phyloP scores from a whole-genome alignment of 2,888 invertebrate species.

The Xiphydria camelus region DNA sequence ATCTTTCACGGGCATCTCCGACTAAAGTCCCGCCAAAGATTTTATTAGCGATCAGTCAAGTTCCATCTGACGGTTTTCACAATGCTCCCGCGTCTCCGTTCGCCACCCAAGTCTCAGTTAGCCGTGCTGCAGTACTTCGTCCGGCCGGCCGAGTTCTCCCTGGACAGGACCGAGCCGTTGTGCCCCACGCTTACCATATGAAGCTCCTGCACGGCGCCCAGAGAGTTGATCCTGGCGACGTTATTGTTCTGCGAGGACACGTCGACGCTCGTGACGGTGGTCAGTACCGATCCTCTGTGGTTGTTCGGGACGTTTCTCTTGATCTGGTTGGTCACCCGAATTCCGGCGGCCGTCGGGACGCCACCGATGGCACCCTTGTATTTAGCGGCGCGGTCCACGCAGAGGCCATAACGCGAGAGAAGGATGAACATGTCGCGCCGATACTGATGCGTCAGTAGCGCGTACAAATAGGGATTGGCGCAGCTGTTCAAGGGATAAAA shows the following conservation, averaged over 20 bases:
- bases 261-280: conserved; percentile 56
- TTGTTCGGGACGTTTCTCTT: conserved; percentile 24
- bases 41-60: too few relatives aligned
- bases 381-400: conserved; percentile 55
- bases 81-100: too few relatives aligned
- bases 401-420: conserved; percentile 59
- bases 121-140: background rate
- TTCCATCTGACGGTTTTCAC: too few relatives aligned
- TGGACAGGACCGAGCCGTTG: background rate
- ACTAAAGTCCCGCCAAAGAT: too few relatives aligned
- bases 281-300: conserved; percentile 52
- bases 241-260: conserved; percentile 44
- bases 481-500: conserved; percentile 73
- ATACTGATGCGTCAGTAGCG: conserved; percentile 69
- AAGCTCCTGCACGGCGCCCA: conserved; percentile 41
- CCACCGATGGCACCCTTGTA: conserved; percentile 59
- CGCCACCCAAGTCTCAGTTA: too few relatives aligned
- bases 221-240: conserved; percentile 36
- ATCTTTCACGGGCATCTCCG: too few relatives aligned
- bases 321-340: conserved; percentile 1
- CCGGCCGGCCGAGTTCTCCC: background rate
- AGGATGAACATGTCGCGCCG: conserved; percentile 64
- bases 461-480: conserved; percentile 72
- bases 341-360: conserved; percentile 36
- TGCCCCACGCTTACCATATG: background rate